Evolutionary conservation across 2,888 invertebrate species (phyloP).

Genomic region (Amaurobius ferox): DNA sequence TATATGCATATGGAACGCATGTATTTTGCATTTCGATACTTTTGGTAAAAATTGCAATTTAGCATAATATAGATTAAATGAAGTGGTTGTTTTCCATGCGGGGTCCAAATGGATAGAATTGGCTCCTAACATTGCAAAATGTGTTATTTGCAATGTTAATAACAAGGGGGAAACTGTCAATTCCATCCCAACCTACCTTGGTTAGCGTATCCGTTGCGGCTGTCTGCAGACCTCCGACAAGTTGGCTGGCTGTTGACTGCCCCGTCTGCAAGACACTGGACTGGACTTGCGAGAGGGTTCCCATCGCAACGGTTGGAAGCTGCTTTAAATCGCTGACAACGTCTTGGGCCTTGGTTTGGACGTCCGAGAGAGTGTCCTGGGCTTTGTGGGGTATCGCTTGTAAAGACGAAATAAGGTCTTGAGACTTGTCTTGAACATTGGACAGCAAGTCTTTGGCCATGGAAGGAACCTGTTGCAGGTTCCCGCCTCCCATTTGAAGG

Average conservation of each 20-base stretch:
- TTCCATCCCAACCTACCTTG: conserved; percentile 29
- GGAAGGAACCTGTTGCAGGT: background rate
- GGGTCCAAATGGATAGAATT: too few species aligned
- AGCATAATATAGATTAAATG: too few species aligned
- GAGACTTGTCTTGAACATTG: conserved; percentile 38
- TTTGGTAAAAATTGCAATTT: too few species aligned
- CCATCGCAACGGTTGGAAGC: conserved; percentile 40
- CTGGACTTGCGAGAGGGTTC: conserved; percentile 40
- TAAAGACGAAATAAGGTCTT: conserved; percentile 44
- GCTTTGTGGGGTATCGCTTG: conserved; percentile 56
- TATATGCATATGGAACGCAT: too few species aligned
- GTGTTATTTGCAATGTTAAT: too few species aligned
- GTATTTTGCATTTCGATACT: too few species aligned
- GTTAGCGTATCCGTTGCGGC: conserved; percentile 31
- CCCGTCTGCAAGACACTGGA: conserved; percentile 24
- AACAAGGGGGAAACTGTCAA: too few species aligned
- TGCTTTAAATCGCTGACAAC: conserved; percentile 41
- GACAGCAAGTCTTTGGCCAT: conserved; percentile 19
- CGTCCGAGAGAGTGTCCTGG: conserved; percentile 39
- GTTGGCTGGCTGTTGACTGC: conserved; percentile 15
- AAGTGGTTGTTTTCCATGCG: too few species aligned
- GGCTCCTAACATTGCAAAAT: too few species aligned
- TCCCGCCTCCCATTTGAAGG: background rate
- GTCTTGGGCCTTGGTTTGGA: conserved; percentile 49
- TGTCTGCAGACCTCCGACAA: conserved; percentile 47